Conservation (phyloP, 2,797 vertebrate genomes). For the Pyrocephalus nanus region DNA sequence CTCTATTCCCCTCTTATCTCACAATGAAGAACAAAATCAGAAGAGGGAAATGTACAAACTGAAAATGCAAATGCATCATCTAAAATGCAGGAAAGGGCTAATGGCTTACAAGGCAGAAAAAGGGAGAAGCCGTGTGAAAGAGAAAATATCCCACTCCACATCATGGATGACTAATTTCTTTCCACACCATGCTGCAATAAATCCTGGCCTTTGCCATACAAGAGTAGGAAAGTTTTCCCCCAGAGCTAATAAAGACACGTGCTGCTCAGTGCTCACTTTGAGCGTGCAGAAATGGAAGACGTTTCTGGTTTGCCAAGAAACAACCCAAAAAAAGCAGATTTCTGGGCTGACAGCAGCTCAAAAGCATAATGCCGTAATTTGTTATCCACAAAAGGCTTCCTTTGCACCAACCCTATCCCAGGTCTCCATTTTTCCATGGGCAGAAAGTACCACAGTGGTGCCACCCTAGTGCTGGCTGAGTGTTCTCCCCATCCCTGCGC, state of each 20-base stretch:
- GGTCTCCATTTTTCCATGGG: background rate
- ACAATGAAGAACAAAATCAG: background rate
- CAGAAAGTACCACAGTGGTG: background rate
- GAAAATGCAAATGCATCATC: conserved; percentile 3
- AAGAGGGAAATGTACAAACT: background rate
- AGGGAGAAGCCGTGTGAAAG: background rate
- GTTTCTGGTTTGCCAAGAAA: background rate
- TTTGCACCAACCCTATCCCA: background rate
- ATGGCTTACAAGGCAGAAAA: background rate
- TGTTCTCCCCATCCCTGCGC: background rate
- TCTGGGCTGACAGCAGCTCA: background rate
- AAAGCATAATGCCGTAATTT: background rate
- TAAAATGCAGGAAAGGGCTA: background rate
- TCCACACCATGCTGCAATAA: background rate
- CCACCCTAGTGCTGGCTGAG: background rate
- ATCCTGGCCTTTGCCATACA: background rate
- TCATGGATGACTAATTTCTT: background rate
- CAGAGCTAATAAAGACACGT: background rate
- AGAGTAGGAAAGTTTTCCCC: background rate
- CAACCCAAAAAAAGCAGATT: background rate
- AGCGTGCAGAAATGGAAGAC: background rate
- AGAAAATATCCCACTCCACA: background rate
- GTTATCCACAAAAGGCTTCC: background rate
- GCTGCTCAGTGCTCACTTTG: background rate
- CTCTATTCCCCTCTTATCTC: background rate